Evolutionary conservation across 2,113 vertebrate species (phyloP).

Genomic region (human (Homo sapiens)): DNA sequence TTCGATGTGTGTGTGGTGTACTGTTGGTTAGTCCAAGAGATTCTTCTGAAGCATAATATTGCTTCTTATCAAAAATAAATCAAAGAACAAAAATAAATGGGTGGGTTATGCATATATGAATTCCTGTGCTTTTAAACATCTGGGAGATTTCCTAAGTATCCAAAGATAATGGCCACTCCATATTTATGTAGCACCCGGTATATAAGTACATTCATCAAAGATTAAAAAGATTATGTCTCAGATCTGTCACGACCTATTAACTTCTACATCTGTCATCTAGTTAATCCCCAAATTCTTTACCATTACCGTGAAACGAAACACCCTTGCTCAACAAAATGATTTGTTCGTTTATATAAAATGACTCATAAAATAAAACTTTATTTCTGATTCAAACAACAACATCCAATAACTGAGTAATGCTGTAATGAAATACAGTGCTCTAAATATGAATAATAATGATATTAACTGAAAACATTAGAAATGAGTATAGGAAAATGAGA

Average conservation of each 20-base stretch:
- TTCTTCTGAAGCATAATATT: neutral
- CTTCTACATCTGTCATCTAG: constrained; percentile 36
- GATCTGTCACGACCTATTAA: constrained; percentile 46
- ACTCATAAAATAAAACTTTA: constrained; percentile 62
- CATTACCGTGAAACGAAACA: constrained; percentile 47
- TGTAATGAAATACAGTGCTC: neutral
- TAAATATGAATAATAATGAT: neutral
- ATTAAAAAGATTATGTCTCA: constrained; percentile 35
- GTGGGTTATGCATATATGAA: neutral
- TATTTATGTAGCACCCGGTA: neutral
- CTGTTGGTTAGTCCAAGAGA: neutral
- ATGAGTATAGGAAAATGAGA: neutral
- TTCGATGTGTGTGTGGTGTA: neutral
- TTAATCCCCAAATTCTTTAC: constrained; percentile 62
- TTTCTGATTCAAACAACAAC: constrained; percentile 31
- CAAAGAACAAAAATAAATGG: neutral
- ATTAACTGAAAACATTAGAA: neutral
- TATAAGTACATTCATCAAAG: constrained; percentile 21
- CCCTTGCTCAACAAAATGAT: constrained; percentile 53
- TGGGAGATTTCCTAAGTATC: neutral
- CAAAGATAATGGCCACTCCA: neutral
- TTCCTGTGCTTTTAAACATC: constrained; percentile 16
- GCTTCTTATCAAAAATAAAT: constrained; percentile 17
- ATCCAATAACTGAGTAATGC: neutral
- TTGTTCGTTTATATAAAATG: constrained; percentile 50